Percentiles rank a stretch among this genome's conserved stretches.
These are phyloP conservation scores for Brachynemurus nebulosus DNA, from an alignment of 2,888 invertebrate genomes.

Conservation along the genomic window DNA sequence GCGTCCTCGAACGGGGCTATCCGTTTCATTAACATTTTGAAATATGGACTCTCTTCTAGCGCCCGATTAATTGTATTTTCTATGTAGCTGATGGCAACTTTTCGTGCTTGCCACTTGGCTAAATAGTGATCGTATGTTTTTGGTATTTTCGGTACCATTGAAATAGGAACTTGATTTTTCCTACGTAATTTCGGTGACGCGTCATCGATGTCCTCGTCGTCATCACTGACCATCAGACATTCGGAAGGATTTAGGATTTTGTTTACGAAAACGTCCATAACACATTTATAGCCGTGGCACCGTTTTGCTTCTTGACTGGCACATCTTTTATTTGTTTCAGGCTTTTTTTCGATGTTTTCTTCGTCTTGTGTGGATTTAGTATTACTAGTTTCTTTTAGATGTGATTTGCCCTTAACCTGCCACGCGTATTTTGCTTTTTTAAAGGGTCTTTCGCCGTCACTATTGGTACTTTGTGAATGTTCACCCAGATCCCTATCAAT, in stretches of 20 bases:
- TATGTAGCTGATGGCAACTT: conserved; percentile 48
- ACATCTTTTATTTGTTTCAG: conserved; percentile 20
- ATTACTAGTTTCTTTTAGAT: conserved; percentile 36
- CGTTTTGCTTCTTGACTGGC: no score
- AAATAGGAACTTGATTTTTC: conserved; percentile 25
- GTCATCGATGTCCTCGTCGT: conserved; percentile 18
- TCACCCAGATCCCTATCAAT: conserved; percentile 7
- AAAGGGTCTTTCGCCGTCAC: conserved; percentile 33
- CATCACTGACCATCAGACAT: conserved; percentile 15
- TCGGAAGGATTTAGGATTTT: conserved; percentile 16
- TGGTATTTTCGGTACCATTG: conserved; percentile 24
- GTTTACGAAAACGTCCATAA: conserved; percentile 15
- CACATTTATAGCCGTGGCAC: no score
- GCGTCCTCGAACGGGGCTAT: conserved; percentile 37
- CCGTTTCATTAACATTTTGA: no score
- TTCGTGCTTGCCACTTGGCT: conserved; percentile 50
- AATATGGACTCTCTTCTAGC: conserved; percentile 48
- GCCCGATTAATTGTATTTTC: conserved; percentile 56
- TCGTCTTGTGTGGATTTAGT: conserved; percentile 7
- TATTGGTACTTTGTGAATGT: conserved; percentile 7
- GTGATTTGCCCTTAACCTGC: conserved; percentile 52
- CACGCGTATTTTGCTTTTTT: conserved; percentile 52
- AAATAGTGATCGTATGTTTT: conserved; percentile 29
- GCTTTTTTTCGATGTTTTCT: conserved; percentile 18
- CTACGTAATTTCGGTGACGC: no score